Conservation (phyloP, 2,888 invertebrate genomes). For the Synergus gifuensis region DNA sequence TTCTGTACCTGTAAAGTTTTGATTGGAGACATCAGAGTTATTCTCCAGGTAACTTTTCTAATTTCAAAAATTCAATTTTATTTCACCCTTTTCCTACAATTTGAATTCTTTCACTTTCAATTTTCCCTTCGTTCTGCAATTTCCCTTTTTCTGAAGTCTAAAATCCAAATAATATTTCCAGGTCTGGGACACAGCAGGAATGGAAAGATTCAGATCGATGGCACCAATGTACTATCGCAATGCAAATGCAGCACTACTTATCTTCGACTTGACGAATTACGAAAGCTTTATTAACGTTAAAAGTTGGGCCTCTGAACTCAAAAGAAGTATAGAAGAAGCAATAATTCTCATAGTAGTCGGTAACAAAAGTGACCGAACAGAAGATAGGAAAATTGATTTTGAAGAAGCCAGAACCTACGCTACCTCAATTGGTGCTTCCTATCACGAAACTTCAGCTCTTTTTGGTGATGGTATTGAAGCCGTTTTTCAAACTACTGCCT, state of each 20-base stretch:
- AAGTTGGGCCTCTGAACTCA: slow-evolving; percentile 90
- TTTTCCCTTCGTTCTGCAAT: not conserved
- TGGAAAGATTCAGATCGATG: slow-evolving; percentile 93
- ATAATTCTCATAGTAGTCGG: slow-evolving; percentile 91
- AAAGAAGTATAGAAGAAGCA: slow-evolving; percentile 87
- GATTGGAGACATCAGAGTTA: slow-evolving; percentile 85
- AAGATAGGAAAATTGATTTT: slow-evolving; percentile 81
- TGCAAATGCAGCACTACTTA: slow-evolving; percentile 92
- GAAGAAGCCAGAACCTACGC: slow-evolving; percentile 89
- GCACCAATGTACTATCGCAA: slow-evolving; percentile 97
- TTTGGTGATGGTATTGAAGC: slow-evolving; percentile 88
- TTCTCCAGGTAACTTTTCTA: slow-evolving; percentile 84
- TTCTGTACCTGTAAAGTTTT: slow-evolving; percentile 93
- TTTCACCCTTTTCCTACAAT: not conserved
- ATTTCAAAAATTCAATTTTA: slow-evolving; percentile 66
- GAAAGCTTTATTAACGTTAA: slow-evolving; percentile 89
- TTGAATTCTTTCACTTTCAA: not conserved
- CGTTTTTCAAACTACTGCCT: slow-evolving; percentile 85
- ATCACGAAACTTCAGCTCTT: slow-evolving; percentile 91
- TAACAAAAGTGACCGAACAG: slow-evolving; percentile 89
- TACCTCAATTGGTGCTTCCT: slow-evolving; percentile 88
- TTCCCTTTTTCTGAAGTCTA: not conserved
- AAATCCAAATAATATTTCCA: slow-evolving; percentile 75
- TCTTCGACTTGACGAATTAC: slow-evolving; percentile 90
- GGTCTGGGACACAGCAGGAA: slow-evolving; percentile 95